These are phyloP conservation scores for Dorcus hopei DNA, from an alignment of 2,888 invertebrate species.

Conservation along the genomic window DNA sequence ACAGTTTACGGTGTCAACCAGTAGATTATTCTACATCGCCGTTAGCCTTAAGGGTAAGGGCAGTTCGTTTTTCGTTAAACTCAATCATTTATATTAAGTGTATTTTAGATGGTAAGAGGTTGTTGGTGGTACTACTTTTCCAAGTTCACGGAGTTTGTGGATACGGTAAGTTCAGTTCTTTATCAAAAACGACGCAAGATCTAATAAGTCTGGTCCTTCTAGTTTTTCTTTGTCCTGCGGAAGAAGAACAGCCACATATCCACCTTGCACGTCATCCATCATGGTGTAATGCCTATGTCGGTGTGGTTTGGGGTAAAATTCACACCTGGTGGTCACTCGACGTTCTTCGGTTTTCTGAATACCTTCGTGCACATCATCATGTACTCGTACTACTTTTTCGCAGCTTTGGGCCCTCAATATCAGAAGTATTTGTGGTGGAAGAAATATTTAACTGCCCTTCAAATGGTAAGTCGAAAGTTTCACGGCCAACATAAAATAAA, in stretches of 20 bases:
- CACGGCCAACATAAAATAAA: neutral
- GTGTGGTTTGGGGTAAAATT: constrained; percentile 70
- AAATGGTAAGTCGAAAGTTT: constrained; percentile 67
- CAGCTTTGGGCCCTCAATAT: constrained; percentile 83
- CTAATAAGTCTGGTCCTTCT: neutral
- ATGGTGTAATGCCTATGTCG: constrained; percentile 95
- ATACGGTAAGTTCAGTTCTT: constrained; percentile 68
- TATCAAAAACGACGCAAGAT: neutral
- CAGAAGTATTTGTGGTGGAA: constrained; percentile 95
- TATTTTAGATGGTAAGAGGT: constrained; percentile 77
- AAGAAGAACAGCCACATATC: constrained; percentile 94
- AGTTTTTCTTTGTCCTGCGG: constrained; percentile 87
- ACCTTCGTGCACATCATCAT: constrained; percentile 93
- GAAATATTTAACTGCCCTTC: constrained; percentile 84
- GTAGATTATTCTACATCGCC: constrained; percentile 73
- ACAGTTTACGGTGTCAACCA: constrained; percentile 74
- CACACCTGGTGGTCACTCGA: constrained; percentile 79
- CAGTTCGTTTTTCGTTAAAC: neutral
- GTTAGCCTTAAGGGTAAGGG: constrained; percentile 65
- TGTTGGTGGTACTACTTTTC: constrained; percentile 98
- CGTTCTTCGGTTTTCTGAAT: constrained; percentile 91
- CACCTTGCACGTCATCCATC: constrained; percentile 92
- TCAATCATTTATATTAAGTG: neutral
- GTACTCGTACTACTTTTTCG: constrained; percentile 89
- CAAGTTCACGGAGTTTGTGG: constrained; percentile 95